Conservation (phyloP, 2,888 invertebrate species). For the Tricholauxania praeusta region DNA sequence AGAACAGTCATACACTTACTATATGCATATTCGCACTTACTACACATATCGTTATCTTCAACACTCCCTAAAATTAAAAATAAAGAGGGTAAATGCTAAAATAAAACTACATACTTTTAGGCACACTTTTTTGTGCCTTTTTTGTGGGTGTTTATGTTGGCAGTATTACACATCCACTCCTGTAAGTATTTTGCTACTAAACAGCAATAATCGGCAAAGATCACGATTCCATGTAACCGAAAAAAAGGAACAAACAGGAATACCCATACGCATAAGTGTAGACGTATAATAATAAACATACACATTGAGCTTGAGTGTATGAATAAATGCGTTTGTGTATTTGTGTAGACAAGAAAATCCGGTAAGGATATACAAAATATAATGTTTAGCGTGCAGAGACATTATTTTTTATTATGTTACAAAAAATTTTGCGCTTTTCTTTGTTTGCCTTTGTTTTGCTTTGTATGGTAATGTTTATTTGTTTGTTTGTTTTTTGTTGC, state of each 20-base stretch:
- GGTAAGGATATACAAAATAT: no score
- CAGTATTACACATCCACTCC: background rate
- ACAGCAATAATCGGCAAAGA: conserved; percentile 55
- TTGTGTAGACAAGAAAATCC: background rate
- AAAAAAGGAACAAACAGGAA: conserved; percentile 1
- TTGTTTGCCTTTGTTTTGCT: conserved; percentile 24
- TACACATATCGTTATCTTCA: conserved; percentile 9
- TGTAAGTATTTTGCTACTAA: conserved; percentile 38
- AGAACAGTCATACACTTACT: background rate
- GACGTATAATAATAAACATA: background rate
- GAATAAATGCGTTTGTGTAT: background rate
- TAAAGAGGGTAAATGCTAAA: conserved; percentile 3
- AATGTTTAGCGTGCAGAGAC: conserved; percentile 41
- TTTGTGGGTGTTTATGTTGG: conserved; percentile 40
- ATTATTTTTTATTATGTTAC: conserved; percentile 61
- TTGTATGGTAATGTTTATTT: conserved; percentile 27
- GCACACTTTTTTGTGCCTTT: conserved; percentile 48
- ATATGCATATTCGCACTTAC: background rate
- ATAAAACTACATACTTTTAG: conserved; percentile 47
- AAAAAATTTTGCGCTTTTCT: conserved; percentile 43
- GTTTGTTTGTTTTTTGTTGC: conserved; percentile 17
- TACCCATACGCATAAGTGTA: no score
- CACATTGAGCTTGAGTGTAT: no score
- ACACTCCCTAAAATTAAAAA: conserved; percentile 23
- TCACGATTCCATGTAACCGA: conserved; percentile 49